phyloP scores from a whole-genome alignment of 2,888 invertebrate genomes.

The Dendrolimus pini region DNA sequence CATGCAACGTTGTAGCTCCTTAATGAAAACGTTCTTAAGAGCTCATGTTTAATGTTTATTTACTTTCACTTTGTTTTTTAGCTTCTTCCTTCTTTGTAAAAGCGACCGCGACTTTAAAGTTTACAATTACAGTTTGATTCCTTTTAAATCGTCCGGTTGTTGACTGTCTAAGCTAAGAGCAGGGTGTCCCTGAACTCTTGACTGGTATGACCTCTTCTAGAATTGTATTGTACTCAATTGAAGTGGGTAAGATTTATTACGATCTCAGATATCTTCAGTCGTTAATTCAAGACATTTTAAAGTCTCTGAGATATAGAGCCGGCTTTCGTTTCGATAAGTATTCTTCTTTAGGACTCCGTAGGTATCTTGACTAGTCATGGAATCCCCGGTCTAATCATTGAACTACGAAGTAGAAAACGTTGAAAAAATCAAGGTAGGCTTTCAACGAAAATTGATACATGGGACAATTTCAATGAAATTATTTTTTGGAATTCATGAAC shows the following conservation, averaged over 20 bases:
- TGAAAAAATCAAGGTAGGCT: too few relatives aligned
- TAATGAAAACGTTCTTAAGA: constrained; percentile 70
- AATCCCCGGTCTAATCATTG: too few relatives aligned
- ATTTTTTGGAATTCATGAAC: too few relatives aligned
- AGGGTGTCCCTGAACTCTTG: constrained; percentile 7
- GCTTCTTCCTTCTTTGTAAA: constrained; percentile 39
- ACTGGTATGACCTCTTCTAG: constrained; percentile 15
- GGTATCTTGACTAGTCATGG: too few relatives aligned
- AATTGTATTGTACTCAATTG: constrained; percentile 16
- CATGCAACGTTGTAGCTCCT: constrained; percentile 64
- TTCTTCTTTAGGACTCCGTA: too few relatives aligned
- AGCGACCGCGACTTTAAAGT: constrained; percentile 30
- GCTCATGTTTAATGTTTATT: constrained; percentile 66
- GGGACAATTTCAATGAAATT: too few relatives aligned
- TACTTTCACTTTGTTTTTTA: constrained; percentile 63
- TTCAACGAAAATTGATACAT: too few relatives aligned
- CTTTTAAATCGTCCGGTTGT: constrained; percentile 29
- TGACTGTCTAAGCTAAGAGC: constrained; percentile 14
- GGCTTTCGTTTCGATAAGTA: too few relatives aligned
- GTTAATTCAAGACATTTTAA: neutral
- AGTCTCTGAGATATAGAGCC: too few relatives aligned
- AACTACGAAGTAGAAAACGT: too few relatives aligned
- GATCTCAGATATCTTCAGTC: neutral
- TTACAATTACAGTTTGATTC: constrained; percentile 40
- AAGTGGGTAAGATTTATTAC: constrained; percentile 9